Evolutionary conservation across 2,888 invertebrate species (phyloP), one percentile per base, ranked within the genome.

Genomic region (Trissolcus japonicus): DNA sequence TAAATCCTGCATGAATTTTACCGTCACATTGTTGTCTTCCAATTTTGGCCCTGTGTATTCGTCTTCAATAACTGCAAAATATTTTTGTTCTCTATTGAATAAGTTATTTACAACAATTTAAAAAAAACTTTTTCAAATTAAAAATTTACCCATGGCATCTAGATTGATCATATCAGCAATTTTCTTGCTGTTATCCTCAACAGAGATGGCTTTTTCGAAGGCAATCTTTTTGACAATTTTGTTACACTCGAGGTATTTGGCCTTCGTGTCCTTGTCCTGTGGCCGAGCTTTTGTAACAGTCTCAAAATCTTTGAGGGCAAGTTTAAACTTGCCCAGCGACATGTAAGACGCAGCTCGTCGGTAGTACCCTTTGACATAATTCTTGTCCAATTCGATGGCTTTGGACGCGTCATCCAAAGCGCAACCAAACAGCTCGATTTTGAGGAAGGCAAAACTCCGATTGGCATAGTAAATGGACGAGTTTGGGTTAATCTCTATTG

Each of bases 301-400:
- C 93, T 98, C 98, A 91, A 96, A 99, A 91, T 99, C 99, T 89
- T 94, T 95, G 80, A 99, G 92, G 9, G 99, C 99, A 90, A 95
- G 92, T 91, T 98, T 98, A 90, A 97, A 98, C 91, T 98, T 98
- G 82, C 99, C 98, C 86, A 99, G 90, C 25, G 98, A 96, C 98
- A 99, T 99, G 86, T 98, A 93, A 40, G 99, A 95, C 1, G 97
- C 97, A 0, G 99, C 99, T 86, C 99, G 92, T 84, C 99, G 93
- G 89, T 99, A 99, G 89, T 98, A 99, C 0, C 98, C 99, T 91
- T 99, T 99, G 21, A 98, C 92, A 88, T 98, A 99, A 21, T 92
- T 91, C 83, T 93, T 94, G 89, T 99, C 98, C 79, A 97, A 89
- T 89, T 96, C 95, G 69, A 99, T 95, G 1, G 99, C 94, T 87